phyloP scores from a whole-genome alignment of 2,797 vertebrate genomes.

The Fratercula arctica region DNA sequence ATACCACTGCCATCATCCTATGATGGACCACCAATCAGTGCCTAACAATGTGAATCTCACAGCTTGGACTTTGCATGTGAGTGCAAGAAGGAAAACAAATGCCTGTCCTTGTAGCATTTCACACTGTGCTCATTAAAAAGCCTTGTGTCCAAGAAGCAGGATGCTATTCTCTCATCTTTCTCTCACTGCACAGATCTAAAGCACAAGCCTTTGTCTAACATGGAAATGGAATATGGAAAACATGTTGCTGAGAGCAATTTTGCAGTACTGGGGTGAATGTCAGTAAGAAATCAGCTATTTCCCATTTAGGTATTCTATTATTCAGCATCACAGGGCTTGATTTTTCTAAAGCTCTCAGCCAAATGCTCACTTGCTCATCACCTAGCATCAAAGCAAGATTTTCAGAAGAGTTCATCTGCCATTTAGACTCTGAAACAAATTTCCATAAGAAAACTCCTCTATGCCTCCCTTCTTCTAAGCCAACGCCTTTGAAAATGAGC shows the following conservation, averaged over 20 bases:
- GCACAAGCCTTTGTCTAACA: background rate
- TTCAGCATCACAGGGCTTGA: background rate
- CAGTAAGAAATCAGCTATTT: background rate
- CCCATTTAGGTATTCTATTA: background rate
- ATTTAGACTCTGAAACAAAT: background rate
- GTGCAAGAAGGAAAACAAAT: background rate
- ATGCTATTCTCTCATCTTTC: background rate
- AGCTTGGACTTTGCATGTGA: background rate
- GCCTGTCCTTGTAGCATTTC: background rate
- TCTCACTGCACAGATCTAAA: background rate
- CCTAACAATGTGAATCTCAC: background rate
- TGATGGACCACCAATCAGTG: background rate
- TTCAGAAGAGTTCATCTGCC: background rate
- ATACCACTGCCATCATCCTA: background rate
- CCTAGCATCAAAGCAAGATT: background rate
- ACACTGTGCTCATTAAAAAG: background rate
- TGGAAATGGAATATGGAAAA: conserved; percentile 17
- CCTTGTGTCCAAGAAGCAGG: background rate
- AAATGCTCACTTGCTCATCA: background rate
- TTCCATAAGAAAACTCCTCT: background rate
- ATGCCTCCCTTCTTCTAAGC: background rate
- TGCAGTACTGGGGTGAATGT: background rate
- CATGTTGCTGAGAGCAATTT: background rate
- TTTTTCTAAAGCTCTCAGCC: conserved; percentile 31
- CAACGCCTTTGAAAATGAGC: background rate